A percentile compares a stretch with the other conserved stretches of the same genome.
These are phyloP conservation scores for Amblyornis subalaris DNA, from an alignment of 2,113 vertebrate species.

Conservation along the genomic window DNA sequence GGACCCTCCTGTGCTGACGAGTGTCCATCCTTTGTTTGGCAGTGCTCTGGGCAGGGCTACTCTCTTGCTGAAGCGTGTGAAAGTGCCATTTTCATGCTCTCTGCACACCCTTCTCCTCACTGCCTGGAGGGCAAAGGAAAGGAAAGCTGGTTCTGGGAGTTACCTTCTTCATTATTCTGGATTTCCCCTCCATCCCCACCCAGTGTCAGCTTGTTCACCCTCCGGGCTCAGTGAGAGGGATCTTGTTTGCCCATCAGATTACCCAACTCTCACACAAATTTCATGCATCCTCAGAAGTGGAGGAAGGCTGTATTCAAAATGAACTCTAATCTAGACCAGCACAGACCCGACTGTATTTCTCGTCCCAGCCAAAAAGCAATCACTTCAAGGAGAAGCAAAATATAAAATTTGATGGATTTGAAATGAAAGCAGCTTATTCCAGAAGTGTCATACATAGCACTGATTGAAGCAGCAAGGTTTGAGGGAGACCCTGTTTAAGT, in stretches of 20 bases:
- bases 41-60: background rate
- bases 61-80: fast-evolving
- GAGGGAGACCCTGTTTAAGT: background rate
- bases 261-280: background rate
- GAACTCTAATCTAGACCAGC: background rate
- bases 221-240: background rate
- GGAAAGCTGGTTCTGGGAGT: background rate
- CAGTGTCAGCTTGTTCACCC: background rate
- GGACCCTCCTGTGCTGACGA: background rate
- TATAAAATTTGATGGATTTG: slow-evolving; percentile 14
- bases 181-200: background rate
- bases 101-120: background rate
- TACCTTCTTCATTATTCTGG: background rate
- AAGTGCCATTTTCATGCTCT: background rate
- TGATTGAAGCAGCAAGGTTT: background rate
- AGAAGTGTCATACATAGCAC: background rate
- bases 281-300: fast-evolving
- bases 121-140: background rate
- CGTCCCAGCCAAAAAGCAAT: background rate
- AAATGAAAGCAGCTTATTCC: background rate
- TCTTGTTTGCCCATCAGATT: background rate
- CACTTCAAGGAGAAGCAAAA: slow-evolving; percentile 1
- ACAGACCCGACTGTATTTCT: background rate
- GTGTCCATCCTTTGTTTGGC: background rate
- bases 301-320: background rate